phyloP scores from a whole-genome alignment of 1,140 invertebrate species.

The Potamilus streckersoni region DNA sequence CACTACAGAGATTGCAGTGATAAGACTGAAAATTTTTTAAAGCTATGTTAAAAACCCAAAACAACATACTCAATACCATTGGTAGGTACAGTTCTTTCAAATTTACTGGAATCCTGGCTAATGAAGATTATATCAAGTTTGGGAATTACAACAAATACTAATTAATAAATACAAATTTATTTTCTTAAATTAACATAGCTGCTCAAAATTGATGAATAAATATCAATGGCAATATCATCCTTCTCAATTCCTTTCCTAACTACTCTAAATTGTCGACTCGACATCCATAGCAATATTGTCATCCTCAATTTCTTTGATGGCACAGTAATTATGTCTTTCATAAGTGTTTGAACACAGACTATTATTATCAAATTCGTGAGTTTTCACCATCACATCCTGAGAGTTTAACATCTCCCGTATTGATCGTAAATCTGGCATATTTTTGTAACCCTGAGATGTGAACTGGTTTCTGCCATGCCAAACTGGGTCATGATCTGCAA shows the following conservation, averaged over 20 bases:
- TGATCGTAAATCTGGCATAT: constrained; percentile 32
- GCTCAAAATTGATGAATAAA: not conserved
- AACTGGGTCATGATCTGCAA: not conserved
- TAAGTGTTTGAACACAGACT: constrained; percentile 8
- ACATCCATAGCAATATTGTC: constrained; percentile 28
- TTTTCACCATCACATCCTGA: constrained; percentile 44
- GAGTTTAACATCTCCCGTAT: constrained; percentile 36
- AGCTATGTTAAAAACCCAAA: too few relatives aligned
- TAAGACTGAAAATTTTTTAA: too few relatives aligned
- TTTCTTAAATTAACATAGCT: too few relatives aligned
- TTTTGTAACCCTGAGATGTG: constrained; percentile 2
- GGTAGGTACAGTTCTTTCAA: too few relatives aligned
- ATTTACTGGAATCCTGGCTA: too few relatives aligned
- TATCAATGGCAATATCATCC: constrained; percentile 10
- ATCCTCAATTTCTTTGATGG: constrained; percentile 40
- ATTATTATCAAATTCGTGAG: constrained; percentile 29
- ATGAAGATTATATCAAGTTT: too few relatives aligned
- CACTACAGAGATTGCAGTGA: too few relatives aligned
- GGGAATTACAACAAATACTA: too few relatives aligned
- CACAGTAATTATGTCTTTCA: constrained; percentile 18
- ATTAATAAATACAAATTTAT: too few relatives aligned
- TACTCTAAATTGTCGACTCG: constrained; percentile 25
- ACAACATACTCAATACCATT: too few relatives aligned
- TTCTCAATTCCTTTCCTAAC: constrained; percentile 12
- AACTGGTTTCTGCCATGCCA: constrained; percentile 23